phyloP scores from a whole-genome alignment of 2,888 invertebrate genomes.

The Rhagonycha lutea region DNA sequence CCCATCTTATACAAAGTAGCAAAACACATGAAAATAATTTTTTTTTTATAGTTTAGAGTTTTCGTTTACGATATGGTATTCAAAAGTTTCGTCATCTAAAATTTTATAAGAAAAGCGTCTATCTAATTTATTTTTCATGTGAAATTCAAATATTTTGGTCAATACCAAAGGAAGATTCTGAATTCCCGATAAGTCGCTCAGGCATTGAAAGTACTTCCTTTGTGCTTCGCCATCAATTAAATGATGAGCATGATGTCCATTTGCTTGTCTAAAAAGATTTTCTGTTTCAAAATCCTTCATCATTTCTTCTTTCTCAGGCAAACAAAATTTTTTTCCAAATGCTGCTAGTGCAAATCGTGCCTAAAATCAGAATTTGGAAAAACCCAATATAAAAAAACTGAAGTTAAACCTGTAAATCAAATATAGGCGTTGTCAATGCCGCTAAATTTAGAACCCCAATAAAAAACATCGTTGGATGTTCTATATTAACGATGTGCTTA shows the following conservation, averaged over 20 bases:
- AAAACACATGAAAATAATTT: neutral
- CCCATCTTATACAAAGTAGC: too few species aligned
- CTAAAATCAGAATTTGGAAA: constrained; percentile 48
- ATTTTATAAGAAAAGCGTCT: neutral
- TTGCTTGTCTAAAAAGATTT: constrained; percentile 59
- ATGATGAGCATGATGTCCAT: constrained; percentile 52
- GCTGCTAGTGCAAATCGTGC: constrained; percentile 64
- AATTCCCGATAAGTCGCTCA: neutral
- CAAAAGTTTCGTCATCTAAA: neutral
- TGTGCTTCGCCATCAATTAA: neutral
- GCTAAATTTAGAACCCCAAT: constrained; percentile 80
- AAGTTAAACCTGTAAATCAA: constrained; percentile 2
- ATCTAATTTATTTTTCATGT: neutral
- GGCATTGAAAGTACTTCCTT: neutral
- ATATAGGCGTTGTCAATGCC: constrained; percentile 75
- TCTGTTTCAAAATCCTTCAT: constrained; percentile 61
- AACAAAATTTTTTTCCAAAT: constrained; percentile 59
- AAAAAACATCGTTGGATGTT: constrained; percentile 79
- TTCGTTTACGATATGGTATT: neutral
- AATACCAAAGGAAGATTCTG: neutral
- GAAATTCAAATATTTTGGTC: neutral
- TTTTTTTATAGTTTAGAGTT: constrained; percentile 43
- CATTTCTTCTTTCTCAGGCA: constrained; percentile 71
- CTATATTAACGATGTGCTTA: constrained; percentile 83
- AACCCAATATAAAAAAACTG: neutral